Conservation (phyloP, 1,140 invertebrate genomes). For the Drosophila ogumai region DNA sequence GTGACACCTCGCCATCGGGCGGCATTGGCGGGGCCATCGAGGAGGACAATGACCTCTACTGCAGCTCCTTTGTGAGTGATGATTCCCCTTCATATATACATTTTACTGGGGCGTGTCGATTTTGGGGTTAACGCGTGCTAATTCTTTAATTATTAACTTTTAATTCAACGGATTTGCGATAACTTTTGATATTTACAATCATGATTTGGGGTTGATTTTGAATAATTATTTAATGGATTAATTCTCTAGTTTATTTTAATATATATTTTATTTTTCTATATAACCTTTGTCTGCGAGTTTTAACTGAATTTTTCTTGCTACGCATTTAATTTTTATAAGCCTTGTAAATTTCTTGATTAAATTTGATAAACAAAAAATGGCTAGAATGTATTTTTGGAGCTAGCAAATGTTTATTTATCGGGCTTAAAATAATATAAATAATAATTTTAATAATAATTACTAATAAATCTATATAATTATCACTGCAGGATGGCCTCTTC, state of each 20-base stretch:
- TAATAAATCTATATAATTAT: neutral
- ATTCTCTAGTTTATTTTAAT: neutral
- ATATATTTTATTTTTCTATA: too few relatives aligned
- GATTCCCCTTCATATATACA: neutral
- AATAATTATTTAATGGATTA: neutral
- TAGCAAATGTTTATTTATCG: neutral
- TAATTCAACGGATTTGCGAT: neutral
- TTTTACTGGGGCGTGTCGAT: constrained; percentile 11
- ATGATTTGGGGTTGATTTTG: neutral
- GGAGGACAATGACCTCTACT: constrained; percentile 95
- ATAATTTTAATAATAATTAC: neutral
- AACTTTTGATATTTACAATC: neutral
- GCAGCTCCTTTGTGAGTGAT: constrained; percentile 87
- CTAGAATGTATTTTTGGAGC: too few relatives aligned
- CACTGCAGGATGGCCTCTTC: constrained; percentile 89
- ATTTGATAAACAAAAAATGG: neutral
- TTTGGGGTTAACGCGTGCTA: neutral
- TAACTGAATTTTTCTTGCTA: too few relatives aligned
- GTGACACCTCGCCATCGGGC: constrained; percentile 86
- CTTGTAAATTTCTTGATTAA: neutral
- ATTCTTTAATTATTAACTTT: neutral
- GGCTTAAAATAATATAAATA: too few relatives aligned
- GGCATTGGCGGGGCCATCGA: constrained; percentile 86
- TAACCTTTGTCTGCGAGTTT: too few relatives aligned
- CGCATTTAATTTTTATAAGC: neutral